phyloP scores from a whole-genome alignment of 2,888 invertebrate species.

The Halictus ligatus region DNA sequence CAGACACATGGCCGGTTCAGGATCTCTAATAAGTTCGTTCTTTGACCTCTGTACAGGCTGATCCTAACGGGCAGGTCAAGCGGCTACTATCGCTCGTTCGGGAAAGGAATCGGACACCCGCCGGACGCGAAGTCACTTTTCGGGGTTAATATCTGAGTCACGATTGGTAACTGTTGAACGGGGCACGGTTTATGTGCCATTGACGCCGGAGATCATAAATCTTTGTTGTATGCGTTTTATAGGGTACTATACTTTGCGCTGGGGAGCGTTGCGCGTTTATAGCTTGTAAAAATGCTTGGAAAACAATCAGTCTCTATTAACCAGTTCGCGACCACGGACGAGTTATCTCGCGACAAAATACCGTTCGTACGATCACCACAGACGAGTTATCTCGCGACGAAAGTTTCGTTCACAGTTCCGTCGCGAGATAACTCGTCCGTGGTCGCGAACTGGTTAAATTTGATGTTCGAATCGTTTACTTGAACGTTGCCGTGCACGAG shows the following conservation, averaged over 20 bases:
- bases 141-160: slow-evolving; percentile 7
- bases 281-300: not conserved
- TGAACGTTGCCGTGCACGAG: too few relatives aligned
- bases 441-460: too few relatives aligned
- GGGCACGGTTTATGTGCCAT: not conserved
- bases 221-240: not conserved
- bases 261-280: not conserved
- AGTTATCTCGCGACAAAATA: too few relatives aligned
- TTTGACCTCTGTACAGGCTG: not conserved
- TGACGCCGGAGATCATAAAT: not conserved
- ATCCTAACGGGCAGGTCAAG: not conserved
- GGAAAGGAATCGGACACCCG: not conserved
- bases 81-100: not conserved
- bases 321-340: too few relatives aligned
- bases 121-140: not conserved
- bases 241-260: not conserved
- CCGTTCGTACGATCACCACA: too few relatives aligned
- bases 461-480: not conserved
- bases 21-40: slow-evolving; percentile 4
- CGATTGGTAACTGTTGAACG: not conserved
- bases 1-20: not conserved
- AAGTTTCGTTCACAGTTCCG: too few relatives aligned
- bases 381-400: too few relatives aligned
- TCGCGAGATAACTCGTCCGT: too few relatives aligned
- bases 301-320: not conserved